Evolutionary conservation across 2,113 vertebrate species (phyloP), one percentile per base, ranked within the genome.

Genomic region (Sturnus vulgaris): DNA sequence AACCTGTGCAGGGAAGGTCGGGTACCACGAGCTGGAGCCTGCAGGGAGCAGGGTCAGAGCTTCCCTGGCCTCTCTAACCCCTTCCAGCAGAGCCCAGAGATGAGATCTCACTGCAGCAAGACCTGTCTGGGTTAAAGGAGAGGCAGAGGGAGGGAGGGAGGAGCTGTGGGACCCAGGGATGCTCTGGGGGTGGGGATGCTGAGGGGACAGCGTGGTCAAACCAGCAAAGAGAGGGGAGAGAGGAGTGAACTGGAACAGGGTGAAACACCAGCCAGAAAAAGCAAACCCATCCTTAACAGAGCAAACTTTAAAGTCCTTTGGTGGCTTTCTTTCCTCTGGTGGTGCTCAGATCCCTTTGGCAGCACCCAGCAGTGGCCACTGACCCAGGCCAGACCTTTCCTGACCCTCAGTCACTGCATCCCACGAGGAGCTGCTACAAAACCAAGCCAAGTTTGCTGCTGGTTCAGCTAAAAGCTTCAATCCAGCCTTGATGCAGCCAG

Each of bases 391-490:
- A 12, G 35, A 12, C 65, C 86, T 44, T 7, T 12, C 15, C 73
- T 21, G 22, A 31, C 73, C 47, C 1, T 21, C 0, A 0, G 4
- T 5, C 10, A 0, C 25, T 0, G 12, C 64, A 4, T 12, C 82
- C 82, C 9, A 2, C 2, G 0, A 47, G 81, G 31, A 31, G 57
- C 30, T 42, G 75, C 5, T 6, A 1, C 10, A 70, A 14, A 88
- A 25, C 59, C 47, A 4, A 35, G 11, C 33, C 2, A 2, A 1
- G 19, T 42, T 21, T 1, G 0, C 0, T 4, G 2, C 57, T 69
- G 28, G 1, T n/a, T 40, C 68, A 53, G 53, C 72, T 17, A 0
- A 6, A 59, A 31, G 37, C 73, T 76, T 64, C 7, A 2, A 10
- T 1, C 13, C 10, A 40, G 57, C 84, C 10, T 14, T 8, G 30